Percentiles rank a stretch among this genome's conserved stretches.
phyloP scores from a whole-genome alignment of 2,888 invertebrate genomes.

The Callyntrura sp. region DNA sequence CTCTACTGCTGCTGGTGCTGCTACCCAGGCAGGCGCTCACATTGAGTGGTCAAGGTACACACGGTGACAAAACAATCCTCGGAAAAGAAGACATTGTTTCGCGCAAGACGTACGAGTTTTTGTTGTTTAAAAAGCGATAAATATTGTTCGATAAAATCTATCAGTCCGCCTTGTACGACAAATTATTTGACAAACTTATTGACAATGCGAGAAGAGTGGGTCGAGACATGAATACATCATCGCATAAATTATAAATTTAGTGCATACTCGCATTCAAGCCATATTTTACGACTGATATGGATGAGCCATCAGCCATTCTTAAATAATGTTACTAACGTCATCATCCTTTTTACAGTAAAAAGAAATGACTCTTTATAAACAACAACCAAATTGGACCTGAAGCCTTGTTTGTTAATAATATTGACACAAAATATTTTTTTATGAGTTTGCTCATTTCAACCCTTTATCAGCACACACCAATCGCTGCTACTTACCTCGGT shows the following conservation, averaged over 20 bases:
- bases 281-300: slow-evolving; percentile 32
- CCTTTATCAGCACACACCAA: slow-evolving; percentile 13
- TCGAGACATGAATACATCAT: background rate
- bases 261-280: background rate
- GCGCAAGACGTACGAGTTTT: background rate
- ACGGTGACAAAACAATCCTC: background rate
- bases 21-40: too few relatives aligned
- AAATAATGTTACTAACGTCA: slow-evolving; percentile 48
- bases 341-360: slow-evolving; percentile 31
- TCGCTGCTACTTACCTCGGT: slow-evolving; percentile 5
- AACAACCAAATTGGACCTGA: slow-evolving; percentile 25
- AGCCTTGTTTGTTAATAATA: slow-evolving; percentile 56
- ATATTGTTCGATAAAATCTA: slow-evolving; percentile 44
- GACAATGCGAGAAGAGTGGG: slow-evolving; percentile 51
- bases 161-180: slow-evolving; percentile 39
- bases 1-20: too few relatives aligned
- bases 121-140: slow-evolving; percentile 2
- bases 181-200: slow-evolving; percentile 55
- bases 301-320: slow-evolving; percentile 36
- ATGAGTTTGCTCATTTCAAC: slow-evolving; percentile 41
- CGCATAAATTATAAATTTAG: slow-evolving; percentile 29
- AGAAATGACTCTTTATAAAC: slow-evolving; percentile 21
- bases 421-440: slow-evolving; percentile 53
- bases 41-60: background rate
- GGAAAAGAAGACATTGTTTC: background rate